Percentiles rank a stretch among this genome's conserved stretches.
Conservation (phyloP, 2,113 vertebrate species). For the Gymnocephalus cernua region DNA sequence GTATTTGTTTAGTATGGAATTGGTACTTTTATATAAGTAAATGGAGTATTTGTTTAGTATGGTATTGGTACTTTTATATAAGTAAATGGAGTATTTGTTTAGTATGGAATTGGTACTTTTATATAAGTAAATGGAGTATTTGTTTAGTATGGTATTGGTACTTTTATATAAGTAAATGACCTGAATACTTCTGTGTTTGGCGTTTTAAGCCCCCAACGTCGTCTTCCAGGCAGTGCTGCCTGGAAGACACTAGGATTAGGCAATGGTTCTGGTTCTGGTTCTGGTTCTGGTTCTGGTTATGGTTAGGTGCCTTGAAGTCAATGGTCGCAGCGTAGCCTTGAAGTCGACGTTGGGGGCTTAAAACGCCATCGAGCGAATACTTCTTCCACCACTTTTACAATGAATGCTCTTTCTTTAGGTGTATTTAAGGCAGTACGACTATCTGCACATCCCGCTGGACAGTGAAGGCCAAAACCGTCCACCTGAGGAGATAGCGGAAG, state of each 20-base stretch:
- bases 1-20: background rate
- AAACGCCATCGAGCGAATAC: no score
- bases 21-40: background rate
- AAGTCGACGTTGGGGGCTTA: no score
- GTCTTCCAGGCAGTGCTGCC: no score
- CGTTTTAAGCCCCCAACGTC: no score
- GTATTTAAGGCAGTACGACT: constrained; percentile 86
- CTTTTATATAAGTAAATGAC: background rate
- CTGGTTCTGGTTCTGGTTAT: no score
- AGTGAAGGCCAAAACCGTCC: constrained; percentile 57
- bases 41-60: background rate
- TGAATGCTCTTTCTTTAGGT: constrained; percentile 53
- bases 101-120: background rate
- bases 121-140: background rate
- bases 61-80: background rate
- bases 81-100: background rate
- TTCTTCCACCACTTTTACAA: background rate
- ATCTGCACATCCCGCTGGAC: constrained; percentile 85
- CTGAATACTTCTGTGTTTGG: no score
- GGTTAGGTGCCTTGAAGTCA: no score
- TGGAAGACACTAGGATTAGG: no score
- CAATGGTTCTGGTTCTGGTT: no score
- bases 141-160: background rate
- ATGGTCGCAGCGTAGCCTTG: no score
- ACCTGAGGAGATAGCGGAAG: constrained; percentile 79